Evolutionary conservation across 2,797 vertebrate genomes (phyloP), one percentile per base, ranked within the genome.

Genomic region (Perodicticus potto): DNA sequence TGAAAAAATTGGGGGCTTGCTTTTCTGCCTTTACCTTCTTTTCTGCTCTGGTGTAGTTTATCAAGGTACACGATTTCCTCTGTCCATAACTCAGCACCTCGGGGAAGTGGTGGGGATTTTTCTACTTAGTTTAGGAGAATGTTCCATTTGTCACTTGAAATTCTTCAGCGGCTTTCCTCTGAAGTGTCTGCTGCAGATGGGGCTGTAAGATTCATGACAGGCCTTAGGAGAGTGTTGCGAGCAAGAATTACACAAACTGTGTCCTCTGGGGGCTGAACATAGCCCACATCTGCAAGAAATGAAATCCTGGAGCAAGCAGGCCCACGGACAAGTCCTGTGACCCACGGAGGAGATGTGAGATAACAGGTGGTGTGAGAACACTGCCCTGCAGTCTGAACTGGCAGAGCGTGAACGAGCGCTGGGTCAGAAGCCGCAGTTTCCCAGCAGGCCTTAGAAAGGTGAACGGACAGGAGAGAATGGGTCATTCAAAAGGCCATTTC

Each of bases 81-180:
- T 86, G 84, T 69, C 73, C 53, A 87, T n/a, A 57, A 53, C 59
- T 77, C 45, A 16, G 80, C 89, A 95, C 81, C 55, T 78, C 61
- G 40, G 11, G 23, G 9, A 16, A 13, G 32, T 6, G 37, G 70
- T 70, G 80, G 91, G 93, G 93, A 83, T 97, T 97, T 96, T 89
- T 96, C 85, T 80, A 53, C 69, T 96, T 98, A 95, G 86, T 81
- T 96, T 32, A 32, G 83, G 93, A 92, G 90, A 86, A 63, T 82
- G 95, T 96, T 96, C 86, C 40, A 34, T 96, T 98, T 98, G 95
- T 97, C 84, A 90, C 45, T 94, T 91, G 43, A 77, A 95, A 93
- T 87, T 76, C n/a, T 97, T 97, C 19, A 0, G 4, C 96, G 97
- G 94, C 86, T 98, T 92, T 94, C 70, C 87, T 98, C 93, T 73